Evolutionary conservation across 2,888 invertebrate species (phyloP), one percentile per base, ranked within the genome.

Genomic region (Mythimna albipuncta): DNA sequence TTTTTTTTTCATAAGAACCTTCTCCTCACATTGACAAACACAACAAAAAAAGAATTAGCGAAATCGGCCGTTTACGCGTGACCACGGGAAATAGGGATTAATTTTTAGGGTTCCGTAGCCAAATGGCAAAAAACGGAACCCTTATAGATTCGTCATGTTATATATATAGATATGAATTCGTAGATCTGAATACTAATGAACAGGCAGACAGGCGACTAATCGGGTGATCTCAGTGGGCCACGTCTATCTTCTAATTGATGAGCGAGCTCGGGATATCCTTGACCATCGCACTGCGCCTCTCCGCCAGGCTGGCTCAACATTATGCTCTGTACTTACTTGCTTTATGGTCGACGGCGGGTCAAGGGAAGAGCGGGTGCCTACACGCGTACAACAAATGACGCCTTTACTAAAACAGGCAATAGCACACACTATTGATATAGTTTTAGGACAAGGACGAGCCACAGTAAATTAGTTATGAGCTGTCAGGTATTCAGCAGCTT

Each of bases 181-280:
- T 52, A 26, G 19, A 10, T 35, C n/a, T 0, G 44, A 32, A 54
- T 11, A 66, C 54, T 35, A 57, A 58, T 57, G 21, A 61, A 11
- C 21, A 11, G 41, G 57, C 66, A 62, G 62, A 69, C 64, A 38
- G 1, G 64, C 69, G 19, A 52, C 64, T 65, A 73, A 77, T 86
- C 66, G 72, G 75, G 69, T 79, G 72, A 68, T 76, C 72, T 77
- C 75, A 84, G 73, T 73, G 52, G 83, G 75, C 75, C 78, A 75
- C 35, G 68, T 44, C 72, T 58, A 74, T 77, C 69, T 77, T 75
- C 61, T 80, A 75, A 71, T 68, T 64, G 50, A 77, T 58, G 63
- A 62, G 64, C 65, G 67, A 74, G 54, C 35, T 35, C 47, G 7
- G 61, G 47, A 7, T 73, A 63, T 75, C 75, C 75, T 82, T 75